phyloP scores from a whole-genome alignment of 92 coral and sea anemone genomes.

The Palythoa grandis region DNA sequence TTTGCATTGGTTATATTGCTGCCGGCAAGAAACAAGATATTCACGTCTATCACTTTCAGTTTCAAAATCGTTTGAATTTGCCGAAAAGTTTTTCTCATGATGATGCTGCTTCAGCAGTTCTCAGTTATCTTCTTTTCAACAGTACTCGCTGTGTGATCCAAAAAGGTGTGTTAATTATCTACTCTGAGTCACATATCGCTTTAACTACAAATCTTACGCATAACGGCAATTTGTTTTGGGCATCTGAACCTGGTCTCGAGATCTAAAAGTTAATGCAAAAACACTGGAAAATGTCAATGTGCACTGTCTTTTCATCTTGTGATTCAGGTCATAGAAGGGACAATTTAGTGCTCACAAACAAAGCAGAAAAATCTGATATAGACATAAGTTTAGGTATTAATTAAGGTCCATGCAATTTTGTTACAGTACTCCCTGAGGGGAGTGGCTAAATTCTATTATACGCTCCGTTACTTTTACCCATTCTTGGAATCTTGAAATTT shows the following conservation, averaged over 20 bases:
- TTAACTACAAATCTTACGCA: not conserved
- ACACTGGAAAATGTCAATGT: not conserved
- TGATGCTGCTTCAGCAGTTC: not conserved
- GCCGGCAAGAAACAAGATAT: not conserved
- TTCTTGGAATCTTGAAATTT: not conserved
- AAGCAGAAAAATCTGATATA: not conserved
- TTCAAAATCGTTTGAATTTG: not conserved
- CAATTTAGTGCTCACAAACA: not conserved
- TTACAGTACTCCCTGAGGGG: not conserved
- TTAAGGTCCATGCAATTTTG: not conserved
- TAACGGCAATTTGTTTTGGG: not conserved
- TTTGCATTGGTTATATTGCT: not conserved
- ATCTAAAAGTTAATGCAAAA: not conserved
- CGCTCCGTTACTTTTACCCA: not conserved
- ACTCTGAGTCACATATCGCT: too few relatives aligned
- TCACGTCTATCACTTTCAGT: not conserved
- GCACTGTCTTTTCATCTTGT: not conserved
- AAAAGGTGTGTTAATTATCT: not conserved
- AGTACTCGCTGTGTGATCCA: not conserved
- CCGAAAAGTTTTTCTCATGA: not conserved
- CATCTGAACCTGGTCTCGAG: not conserved
- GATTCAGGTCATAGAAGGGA: not conserved
- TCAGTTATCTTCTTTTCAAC: not conserved
- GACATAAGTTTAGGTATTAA: not conserved
- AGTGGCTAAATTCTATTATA: not conserved